These are phyloP conservation scores for Pachyseris speciosa DNA, from an alignment of 64 coral and sea anemone species.

Conservation along the genomic window DNA sequence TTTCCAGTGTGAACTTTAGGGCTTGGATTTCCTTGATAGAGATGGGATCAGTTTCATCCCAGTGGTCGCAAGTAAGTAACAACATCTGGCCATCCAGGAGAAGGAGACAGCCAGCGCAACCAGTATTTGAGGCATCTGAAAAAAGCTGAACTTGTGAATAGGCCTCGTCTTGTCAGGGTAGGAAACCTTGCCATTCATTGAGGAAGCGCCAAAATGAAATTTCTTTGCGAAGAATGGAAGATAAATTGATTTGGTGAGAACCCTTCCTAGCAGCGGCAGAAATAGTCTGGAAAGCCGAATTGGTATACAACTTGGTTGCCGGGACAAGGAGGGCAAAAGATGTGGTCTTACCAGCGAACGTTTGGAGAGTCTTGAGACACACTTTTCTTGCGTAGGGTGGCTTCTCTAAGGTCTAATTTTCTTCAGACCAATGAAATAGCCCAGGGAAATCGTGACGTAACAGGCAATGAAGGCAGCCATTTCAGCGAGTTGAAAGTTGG, in stretches of 20 bases:
- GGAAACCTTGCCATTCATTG: background rate
- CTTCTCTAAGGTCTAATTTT: too few relatives aligned
- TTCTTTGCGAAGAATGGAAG: background rate
- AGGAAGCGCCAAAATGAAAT: background rate
- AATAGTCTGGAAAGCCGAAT: background rate
- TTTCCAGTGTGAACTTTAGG: too few relatives aligned
- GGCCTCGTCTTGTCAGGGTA: too few relatives aligned
- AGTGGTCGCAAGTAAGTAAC: too few relatives aligned
- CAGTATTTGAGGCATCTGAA: too few relatives aligned
- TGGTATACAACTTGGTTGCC: background rate
- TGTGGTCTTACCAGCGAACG: slow-evolving; percentile 1
- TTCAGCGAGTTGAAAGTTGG: background rate
- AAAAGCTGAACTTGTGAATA: too few relatives aligned
- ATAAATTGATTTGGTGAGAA: background rate
- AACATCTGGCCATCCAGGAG: too few relatives aligned
- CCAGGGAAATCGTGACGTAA: background rate
- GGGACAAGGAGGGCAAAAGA: slow-evolving; percentile 12
- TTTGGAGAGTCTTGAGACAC: slow-evolving; percentile 21
- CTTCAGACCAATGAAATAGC: background rate
- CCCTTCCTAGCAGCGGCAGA: background rate
- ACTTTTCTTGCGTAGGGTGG: too few relatives aligned
- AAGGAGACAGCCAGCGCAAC: too few relatives aligned
- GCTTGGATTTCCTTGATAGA: too few relatives aligned
- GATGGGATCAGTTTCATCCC: too few relatives aligned
- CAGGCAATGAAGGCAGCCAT: background rate